Evolutionary conservation across 2,113 vertebrate species (phyloP).

Genomic region (Callocephalon fimbriatum): DNA sequence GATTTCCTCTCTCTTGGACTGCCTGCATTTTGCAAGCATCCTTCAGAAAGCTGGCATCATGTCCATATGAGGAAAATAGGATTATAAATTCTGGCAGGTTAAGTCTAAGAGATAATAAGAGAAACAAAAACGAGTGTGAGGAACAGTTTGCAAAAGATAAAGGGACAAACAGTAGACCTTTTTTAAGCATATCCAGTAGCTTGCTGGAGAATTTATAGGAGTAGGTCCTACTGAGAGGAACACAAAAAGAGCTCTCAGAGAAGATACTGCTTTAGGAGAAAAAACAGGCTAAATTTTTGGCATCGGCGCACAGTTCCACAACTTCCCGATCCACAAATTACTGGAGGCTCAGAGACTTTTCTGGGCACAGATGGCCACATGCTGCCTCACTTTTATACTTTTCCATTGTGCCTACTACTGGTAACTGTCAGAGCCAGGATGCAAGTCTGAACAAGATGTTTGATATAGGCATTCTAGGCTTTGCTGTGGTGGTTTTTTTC

Average conservation of each 20-base stretch:
- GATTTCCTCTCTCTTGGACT: not conserved
- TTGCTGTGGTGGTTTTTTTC: not conserved
- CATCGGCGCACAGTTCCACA: rapidly evolving
- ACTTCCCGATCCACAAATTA: not conserved
- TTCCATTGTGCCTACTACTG: not conserved
- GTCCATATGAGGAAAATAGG: not conserved
- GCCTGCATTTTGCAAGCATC: not conserved
- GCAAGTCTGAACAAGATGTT: not conserved
- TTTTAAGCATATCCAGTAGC: not conserved
- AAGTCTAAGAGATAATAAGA: not conserved
- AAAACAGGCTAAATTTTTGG: not conserved
- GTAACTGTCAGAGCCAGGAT: not conserved
- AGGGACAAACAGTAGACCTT: not conserved
- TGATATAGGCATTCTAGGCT: not conserved
- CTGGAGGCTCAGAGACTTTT: not conserved
- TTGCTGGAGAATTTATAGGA: not conserved
- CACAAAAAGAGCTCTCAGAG: not conserved
- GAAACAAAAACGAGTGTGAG: not conserved
- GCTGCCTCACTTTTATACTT: not conserved
- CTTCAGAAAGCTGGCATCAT: not conserved
- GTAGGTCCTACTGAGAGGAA: not conserved
- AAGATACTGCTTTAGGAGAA: not conserved
- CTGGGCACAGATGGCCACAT: not conserved
- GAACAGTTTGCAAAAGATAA: not conserved
- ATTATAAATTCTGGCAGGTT: not conserved